Evolutionary conservation across 2,113 vertebrate species (phyloP).

Genomic region (Syngnathus floridae): DNA sequence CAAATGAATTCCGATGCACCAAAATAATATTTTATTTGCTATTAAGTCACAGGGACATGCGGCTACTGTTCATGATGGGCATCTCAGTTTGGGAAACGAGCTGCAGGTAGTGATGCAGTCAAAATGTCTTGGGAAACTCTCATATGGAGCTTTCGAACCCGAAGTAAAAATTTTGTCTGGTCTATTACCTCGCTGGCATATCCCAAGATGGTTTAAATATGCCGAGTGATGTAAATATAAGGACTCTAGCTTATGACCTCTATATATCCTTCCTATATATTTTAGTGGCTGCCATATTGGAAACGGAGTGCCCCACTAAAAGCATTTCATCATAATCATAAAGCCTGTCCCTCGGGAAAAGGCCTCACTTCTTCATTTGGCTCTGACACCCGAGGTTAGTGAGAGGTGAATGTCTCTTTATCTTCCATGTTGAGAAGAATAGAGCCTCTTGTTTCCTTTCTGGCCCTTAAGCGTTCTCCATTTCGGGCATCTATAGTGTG

Average conservation of each 20-base stretch:
- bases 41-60: no score
- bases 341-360: constrained; percentile 30
- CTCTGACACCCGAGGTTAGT: constrained; percentile 59
- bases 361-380: constrained; percentile 29
- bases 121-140: no score
- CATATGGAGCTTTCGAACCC: no score
- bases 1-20: no score
- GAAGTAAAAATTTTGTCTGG: no score
- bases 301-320: constrained; percentile 16
- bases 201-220: background rate
- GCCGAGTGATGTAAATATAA: background rate
- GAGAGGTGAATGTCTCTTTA: constrained; percentile 61
- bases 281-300: constrained; percentile 25
- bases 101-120: no score
- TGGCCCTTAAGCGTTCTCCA: constrained; percentile 58
- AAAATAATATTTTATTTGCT: no score
- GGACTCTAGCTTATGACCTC: constrained; percentile 7
- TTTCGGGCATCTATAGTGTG: constrained; percentile 52
- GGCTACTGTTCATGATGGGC: no score
- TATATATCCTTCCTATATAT: constrained; percentile 9
- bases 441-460: constrained; percentile 31
- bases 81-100: no score
- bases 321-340: constrained; percentile 58
- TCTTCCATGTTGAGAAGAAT: constrained; percentile 39
- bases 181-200: background rate